Percentiles rank a stretch among this genome's conserved stretches.
Evolutionary conservation across 1,140 invertebrate genomes (phyloP).

Genomic region (Mamestra configurata): DNA sequence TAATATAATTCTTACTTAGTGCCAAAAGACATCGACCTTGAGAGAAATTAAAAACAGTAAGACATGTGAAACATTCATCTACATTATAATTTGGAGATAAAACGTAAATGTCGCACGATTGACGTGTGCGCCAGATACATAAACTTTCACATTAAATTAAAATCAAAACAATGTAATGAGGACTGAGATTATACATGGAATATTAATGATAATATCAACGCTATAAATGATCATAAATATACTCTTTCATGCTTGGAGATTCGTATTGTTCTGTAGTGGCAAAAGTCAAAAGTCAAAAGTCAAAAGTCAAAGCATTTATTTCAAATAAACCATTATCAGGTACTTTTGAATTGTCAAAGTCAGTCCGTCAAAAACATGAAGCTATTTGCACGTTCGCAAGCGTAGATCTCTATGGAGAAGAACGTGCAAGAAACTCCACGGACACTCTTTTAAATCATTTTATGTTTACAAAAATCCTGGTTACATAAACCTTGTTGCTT

Average conservation of each 20-base stretch:
- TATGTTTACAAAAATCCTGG: no score
- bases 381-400: no score
- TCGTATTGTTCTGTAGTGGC: not conserved
- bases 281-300: no score
- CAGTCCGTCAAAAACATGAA: no score
- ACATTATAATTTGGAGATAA: constrained; percentile 20
- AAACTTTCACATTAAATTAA: not conserved
- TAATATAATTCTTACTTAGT: constrained; percentile 16
- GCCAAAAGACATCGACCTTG: constrained; percentile 22
- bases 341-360: no score
- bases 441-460: no score
- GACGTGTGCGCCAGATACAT: constrained; percentile 16
- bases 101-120: constrained; percentile 12
- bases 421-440: no score
- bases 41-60: constrained; percentile 6
- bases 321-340: no score
- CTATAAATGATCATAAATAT: not conserved
- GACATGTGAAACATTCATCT: constrained; percentile 12
- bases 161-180: constrained; percentile 32
- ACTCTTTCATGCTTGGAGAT: not conserved
- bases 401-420: no score
- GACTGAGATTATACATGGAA: not conserved
- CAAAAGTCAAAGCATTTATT: no score
- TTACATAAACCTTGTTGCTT: no score
- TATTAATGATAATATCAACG: constrained; percentile 1